Conservation (phyloP, 2,113 vertebrate genomes). For the Barnardius zonarius region DNA sequence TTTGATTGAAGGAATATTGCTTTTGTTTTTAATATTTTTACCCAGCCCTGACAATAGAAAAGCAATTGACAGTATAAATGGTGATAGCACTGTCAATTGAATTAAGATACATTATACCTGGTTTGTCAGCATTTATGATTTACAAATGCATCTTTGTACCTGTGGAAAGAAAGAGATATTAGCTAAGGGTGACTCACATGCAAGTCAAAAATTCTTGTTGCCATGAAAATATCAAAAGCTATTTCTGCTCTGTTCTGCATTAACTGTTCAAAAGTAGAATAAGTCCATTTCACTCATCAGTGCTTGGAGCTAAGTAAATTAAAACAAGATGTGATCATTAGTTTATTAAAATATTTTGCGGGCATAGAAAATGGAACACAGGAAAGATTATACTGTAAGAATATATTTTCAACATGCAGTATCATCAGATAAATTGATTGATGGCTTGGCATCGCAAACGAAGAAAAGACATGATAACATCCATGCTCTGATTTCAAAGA, state of each 20-base stretch:
- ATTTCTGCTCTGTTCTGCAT: not conserved
- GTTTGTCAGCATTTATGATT: constrained; percentile 18
- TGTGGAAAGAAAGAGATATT: not conserved
- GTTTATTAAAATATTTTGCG: not conserved
- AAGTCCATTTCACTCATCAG: not conserved
- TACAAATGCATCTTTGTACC: not conserved
- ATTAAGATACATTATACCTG: not conserved
- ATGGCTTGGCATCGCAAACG: too few relatives aligned
- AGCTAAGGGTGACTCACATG: not conserved
- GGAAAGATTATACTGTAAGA: not conserved
- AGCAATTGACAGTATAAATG: not conserved
- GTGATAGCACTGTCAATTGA: not conserved
- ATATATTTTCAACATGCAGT: not conserved
- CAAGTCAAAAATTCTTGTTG: not conserved
- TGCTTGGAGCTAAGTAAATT: not conserved
- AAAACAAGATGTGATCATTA: not conserved
- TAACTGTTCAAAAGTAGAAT: not conserved
- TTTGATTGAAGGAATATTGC: constrained; percentile 13
- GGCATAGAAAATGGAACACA: not conserved
- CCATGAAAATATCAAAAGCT: not conserved
- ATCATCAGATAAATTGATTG: not conserved
- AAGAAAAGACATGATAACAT: not conserved
- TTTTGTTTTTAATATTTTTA: constrained; percentile 36
- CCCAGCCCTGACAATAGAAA: not conserved
- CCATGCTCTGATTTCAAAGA: not conserved